A percentile compares a stretch with the other conserved stretches of the same genome.
Evolutionary conservation across 2,888 invertebrate species (phyloP).

Genomic region (Pseudeuparius sepicola): DNA sequence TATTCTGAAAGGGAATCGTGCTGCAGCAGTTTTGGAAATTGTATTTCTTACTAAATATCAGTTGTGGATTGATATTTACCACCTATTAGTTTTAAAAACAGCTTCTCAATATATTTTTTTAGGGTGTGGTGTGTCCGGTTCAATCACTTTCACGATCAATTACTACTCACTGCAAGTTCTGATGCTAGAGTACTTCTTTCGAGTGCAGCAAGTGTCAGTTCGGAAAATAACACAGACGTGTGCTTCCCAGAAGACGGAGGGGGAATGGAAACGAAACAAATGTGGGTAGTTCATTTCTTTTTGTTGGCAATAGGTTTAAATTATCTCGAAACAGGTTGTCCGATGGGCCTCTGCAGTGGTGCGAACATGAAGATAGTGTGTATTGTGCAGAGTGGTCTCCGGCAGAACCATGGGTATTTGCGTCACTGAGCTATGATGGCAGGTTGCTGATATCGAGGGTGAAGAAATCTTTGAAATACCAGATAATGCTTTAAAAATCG

Average conservation of each 20-base stretch:
- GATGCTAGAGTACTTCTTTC: slow-evolving; percentile 87
- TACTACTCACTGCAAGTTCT: slow-evolving; percentile 87
- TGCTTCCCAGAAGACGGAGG: slow-evolving; percentile 40
- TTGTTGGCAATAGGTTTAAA: slow-evolving; percentile 16
- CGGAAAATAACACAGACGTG: slow-evolving; percentile 56
- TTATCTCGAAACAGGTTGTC: slow-evolving; percentile 43
- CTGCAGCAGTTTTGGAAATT: too few relatives aligned
- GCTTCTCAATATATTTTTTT: slow-evolving; percentile 22
- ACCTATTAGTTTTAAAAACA: slow-evolving; percentile 1
- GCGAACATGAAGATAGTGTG: slow-evolving; percentile 97
- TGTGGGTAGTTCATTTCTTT: too few relatives aligned
- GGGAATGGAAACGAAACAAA: slow-evolving; percentile 43
- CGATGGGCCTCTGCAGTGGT: slow-evolving; percentile 84
- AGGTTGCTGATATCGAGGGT: slow-evolving; percentile 86
- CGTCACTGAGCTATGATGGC: slow-evolving; percentile 97
- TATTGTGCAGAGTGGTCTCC: slow-evolving; percentile 96
- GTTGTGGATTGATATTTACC: neutral
- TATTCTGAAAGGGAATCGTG: too few relatives aligned
- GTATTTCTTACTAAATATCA: too few relatives aligned
- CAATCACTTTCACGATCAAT: slow-evolving; percentile 94
- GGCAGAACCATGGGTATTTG: slow-evolving; percentile 97
- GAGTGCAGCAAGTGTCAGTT: slow-evolving; percentile 78
- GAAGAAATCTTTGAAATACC: slow-evolving; percentile 89
- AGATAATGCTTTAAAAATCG: slow-evolving; percentile 65
- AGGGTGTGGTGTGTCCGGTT: slow-evolving; percentile 92